Conservation (phyloP, 2,888 invertebrate species). For the Macrosiphum euphorbiae region DNA sequence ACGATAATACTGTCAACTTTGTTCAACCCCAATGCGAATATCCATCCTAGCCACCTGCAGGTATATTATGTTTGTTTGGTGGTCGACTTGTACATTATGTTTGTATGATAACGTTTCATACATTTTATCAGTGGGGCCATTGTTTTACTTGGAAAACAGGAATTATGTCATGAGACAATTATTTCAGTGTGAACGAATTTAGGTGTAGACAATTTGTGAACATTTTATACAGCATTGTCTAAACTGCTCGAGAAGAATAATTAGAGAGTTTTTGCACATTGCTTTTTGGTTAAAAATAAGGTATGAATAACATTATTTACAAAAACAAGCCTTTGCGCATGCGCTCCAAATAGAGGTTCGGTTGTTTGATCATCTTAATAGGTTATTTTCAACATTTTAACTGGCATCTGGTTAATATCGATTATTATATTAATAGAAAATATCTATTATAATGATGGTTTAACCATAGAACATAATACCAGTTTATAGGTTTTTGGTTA, state of each 20-base stretch:
- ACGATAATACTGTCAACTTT: not conserved
- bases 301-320: too few relatives aligned
- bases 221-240: not conserved
- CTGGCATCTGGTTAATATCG: too few relatives aligned
- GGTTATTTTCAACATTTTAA: too few relatives aligned
- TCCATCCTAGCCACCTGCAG: not conserved
- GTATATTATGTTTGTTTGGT: not conserved
- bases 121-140: not conserved
- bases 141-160: not conserved
- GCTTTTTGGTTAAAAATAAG: too few relatives aligned
- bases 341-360: too few relatives aligned
- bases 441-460: too few relatives aligned
- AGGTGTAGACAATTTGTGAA: not conserved
- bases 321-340: too few relatives aligned
- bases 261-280: too few relatives aligned
- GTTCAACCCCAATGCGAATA: not conserved
- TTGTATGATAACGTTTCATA: not conserved
- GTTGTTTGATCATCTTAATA: too few relatives aligned
- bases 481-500: too few relatives aligned
- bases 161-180: not conserved
- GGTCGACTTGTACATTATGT: not conserved
- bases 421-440: too few relatives aligned
- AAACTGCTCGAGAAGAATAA: not conserved
- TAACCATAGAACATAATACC: too few relatives aligned
- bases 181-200: not conserved